Evolutionary conservation across 2,888 invertebrate genomes (phyloP).

Genomic region (Agrilus cyanescens): DNA sequence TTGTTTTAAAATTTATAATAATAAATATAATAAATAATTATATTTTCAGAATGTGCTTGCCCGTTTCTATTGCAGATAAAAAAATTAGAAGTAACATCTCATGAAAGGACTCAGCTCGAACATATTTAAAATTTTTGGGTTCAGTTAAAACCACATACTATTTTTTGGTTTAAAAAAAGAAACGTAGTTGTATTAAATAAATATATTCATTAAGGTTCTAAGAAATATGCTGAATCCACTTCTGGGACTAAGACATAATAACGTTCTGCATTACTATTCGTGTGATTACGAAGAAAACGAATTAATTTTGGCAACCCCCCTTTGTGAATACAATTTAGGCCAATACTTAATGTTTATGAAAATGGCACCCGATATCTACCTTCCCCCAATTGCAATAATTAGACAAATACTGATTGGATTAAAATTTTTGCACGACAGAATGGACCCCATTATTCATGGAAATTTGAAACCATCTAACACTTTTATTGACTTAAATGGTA

Average conservation of each 20-base stretch:
- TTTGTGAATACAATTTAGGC: conserved; percentile 33
- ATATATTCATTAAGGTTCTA: conserved; percentile 17
- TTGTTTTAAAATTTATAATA: no score
- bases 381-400: conserved; percentile 22
- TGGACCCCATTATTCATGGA: conserved; percentile 32
- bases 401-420: conserved; percentile 26
- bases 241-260: conserved; percentile 23
- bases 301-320: conserved; percentile 28
- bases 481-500: conserved; percentile 31
- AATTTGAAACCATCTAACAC: conserved; percentile 37
- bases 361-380: conserved; percentile 18
- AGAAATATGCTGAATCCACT: conserved; percentile 25
- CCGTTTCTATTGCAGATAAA: no score
- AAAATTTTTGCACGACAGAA: conserved; percentile 28
- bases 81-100: no score
- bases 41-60: no score
- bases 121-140: no score
- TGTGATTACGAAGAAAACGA: conserved; percentile 27
- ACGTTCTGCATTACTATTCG: conserved; percentile 26
- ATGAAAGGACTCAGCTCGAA: no score
- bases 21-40: no score
- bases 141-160: no score
- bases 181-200: no score
- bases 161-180: no score
- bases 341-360: conserved; percentile 29